Evolutionary conservation across 2,888 invertebrate genomes (phyloP), one percentile per base, ranked within the genome.

Genomic region (Synergus gifuensis): DNA sequence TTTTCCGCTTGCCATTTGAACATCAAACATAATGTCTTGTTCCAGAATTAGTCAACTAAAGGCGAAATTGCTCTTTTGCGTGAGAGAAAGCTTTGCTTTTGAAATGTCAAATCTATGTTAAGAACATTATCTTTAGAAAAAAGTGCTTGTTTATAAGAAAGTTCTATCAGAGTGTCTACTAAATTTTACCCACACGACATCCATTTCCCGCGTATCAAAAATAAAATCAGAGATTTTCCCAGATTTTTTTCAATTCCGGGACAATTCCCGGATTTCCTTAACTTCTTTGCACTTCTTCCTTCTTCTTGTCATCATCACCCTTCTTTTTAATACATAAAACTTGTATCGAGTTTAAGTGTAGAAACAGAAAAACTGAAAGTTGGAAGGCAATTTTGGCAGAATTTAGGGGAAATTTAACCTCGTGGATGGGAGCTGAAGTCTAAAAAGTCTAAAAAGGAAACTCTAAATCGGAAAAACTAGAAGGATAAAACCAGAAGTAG

Each of bases 1-100:
- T 36, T 49, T 28, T n/a, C 36, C 16, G 16, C 73, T 49, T 49
- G 1, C 54, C 73, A 54, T 73, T 73, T 73, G n/a, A 54, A 36
- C 54, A 73, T 49, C 49, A 54, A 73, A 73, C 49, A n/a, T n/a
- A 54, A n/a, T 73, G 11, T 16, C 49, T 73, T 49, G 16, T 54
- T 73, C 28, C 1, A 9, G 73, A 73, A 73, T 54, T 49, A 73
- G 54, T 73, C 54, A 73, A 54, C 5, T 22, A 22, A 28, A 36
- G 46, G 28, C 16, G 67, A 69, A 69, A 46, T 73, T 14, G 22
- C 28, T 14, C 22, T 11, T 54, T 73, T 54, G 16, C 36, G 9
- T n/a, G n/a, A 40, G 49, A 73, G 36, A 40, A 73, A 73, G 28
- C 1, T 8, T 73, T 73, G 49, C 16, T 64, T 64, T 14, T 28